Conservation (phyloP, 2,113 vertebrate genomes). For the Pollimyrus isidori region DNA sequence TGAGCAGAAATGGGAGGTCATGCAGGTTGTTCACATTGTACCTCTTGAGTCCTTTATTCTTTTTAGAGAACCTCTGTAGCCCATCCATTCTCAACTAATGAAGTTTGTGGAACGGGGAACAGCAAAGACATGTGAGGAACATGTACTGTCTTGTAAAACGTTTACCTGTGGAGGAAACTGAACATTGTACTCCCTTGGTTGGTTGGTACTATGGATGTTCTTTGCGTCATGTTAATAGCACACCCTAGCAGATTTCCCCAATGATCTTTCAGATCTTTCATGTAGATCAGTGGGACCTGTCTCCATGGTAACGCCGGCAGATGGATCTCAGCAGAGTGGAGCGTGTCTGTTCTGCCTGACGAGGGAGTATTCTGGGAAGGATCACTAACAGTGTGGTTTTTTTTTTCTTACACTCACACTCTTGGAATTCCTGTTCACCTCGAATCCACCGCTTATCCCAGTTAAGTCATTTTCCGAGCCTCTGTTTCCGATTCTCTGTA, state of each 20-base stretch:
- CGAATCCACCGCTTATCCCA: background rate
- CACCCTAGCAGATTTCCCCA: slow-evolving; percentile 39
- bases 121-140: background rate
- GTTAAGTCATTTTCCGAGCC: background rate
- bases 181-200: slow-evolving; percentile 15
- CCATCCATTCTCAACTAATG: background rate
- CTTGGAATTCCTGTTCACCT: background rate
- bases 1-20: background rate
- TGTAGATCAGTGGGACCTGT: slow-evolving; percentile 46
- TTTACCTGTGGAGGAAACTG: slow-evolving; percentile 5
- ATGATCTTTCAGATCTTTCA: slow-evolving; percentile 36
- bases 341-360: slow-evolving; percentile 34
- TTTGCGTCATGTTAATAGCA: slow-evolving; percentile 41
- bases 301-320: slow-evolving; percentile 46
- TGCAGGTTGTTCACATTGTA: background rate
- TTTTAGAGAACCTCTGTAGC: background rate
- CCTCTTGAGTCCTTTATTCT: background rate
- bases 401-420: slow-evolving; percentile 14
- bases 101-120: background rate
- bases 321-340: slow-evolving; percentile 40
- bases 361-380: slow-evolving; percentile 35
- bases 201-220: slow-evolving; percentile 33
- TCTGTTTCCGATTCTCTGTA: background rate
- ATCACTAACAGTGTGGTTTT: slow-evolving; percentile 19
- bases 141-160: slow-evolving; percentile 13